These are phyloP conservation scores for Colinus virginianus DNA, from an alignment of 2,113 vertebrate genomes.

Conservation along the genomic window DNA sequence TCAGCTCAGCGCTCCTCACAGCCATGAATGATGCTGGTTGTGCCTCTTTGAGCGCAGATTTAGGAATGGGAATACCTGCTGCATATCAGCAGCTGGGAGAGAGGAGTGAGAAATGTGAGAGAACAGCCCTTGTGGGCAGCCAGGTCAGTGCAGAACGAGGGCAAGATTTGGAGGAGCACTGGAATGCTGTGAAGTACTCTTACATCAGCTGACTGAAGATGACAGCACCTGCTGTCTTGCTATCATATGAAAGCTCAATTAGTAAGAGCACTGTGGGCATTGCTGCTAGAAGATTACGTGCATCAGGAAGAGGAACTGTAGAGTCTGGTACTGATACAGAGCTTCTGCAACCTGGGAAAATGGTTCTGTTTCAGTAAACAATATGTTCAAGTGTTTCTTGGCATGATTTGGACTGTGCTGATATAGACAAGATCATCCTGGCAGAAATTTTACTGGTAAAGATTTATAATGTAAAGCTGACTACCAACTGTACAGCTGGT, in stretches of 20 bases:
- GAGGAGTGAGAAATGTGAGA: background rate
- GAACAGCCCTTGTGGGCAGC: background rate
- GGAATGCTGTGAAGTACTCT: background rate
- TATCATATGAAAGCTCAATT: background rate
- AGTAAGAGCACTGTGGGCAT: background rate
- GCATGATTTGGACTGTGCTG: background rate
- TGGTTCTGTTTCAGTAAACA: background rate
- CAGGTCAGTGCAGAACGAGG: background rate
- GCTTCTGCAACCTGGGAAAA: background rate
- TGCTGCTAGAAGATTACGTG: background rate
- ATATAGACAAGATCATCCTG: background rate
- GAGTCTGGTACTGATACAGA: background rate
- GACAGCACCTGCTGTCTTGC: background rate
- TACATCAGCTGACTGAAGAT: background rate
- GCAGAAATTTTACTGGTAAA: background rate
- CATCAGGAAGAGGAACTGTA: background rate
- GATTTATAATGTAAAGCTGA: background rate
- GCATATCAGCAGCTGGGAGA: background rate
- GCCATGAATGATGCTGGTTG: background rate
- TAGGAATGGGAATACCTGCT: background rate
- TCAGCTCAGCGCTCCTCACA: background rate
- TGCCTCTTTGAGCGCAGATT: background rate
- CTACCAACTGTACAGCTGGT: background rate
- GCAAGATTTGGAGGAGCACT: background rate
- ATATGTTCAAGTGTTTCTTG: background rate